Base-by-base conservation (phyloP, 2,888 invertebrate genomes). In the Phyto melanocephala region DNA sequence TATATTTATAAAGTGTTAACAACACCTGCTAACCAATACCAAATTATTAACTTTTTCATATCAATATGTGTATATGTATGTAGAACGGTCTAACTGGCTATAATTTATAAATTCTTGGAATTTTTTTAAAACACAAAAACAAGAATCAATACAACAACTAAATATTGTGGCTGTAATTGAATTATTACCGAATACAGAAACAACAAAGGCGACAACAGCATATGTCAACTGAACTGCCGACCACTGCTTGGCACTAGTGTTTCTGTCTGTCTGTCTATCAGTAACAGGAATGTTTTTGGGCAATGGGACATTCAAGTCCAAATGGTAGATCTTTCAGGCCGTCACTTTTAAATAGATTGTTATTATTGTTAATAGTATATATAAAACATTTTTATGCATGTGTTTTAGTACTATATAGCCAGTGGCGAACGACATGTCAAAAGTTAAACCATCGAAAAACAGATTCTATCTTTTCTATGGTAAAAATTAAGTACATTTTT, bases 51-150 rank as follows among this genome's bases (percentile, higher is more conserved):
- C n/a, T n/a, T n/a, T n/a, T n/a, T n/a, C n/a, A n/a, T n/a, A n/a
- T n/a, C n/a, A n/a, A n/a, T n/a, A n/a, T n/a, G n/a, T n/a, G n/a
- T n/a, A n/a, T n/a, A n/a, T n/a, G n/a, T n/a, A n/a, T n/a, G n/a
- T n/a, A n/a, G n/a, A n/a, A n/a, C n/a, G n/a, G n/a, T n/a, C n/a
- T n/a, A n/a, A n/a, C n/a, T n/a, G n/a, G 72, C 20, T 42, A 65
- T 58, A 65, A 77, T 72, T 81, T 74, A 81, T 81, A 74, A 63
- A 74, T 81, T 78, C 77, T 78, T 78, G 68, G 77, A 81, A 81
- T 72, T 74, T 68, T 37, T 24, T 63, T 8, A 1, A 70, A 67
- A 45, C 22, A 33, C n/a, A 58, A 45, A 50, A 62, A 52, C 52
- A 62, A 37, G n/a, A 40, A n/a, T n/a, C n/a, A n/a, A n/a, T n/a